Evolutionary conservation across 2,797 vertebrate species (phyloP), one percentile per base, ranked within the genome.

Genomic region (Sebastes kiyomatsui): DNA sequence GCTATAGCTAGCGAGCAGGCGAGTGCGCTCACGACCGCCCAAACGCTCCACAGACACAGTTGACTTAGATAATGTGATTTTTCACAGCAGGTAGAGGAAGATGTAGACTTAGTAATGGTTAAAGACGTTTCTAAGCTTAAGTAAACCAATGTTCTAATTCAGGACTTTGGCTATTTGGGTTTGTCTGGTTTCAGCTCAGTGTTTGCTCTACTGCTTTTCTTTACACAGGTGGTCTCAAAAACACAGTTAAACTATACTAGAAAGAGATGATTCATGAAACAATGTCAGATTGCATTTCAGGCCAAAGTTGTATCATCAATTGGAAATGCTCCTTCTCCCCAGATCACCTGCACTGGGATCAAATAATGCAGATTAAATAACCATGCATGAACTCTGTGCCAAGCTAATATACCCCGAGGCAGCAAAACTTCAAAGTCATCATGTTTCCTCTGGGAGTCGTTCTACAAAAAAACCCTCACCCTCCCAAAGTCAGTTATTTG

Each of bases 51-150:
- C 56, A 81, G 77, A 86, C 82, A 73, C 82, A 85, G 88, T 89
- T 88, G 89, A 90, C 83, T 92, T 89, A 87, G 81, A 87, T 91
- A 88, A 93, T 93, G 71, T 0, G 59, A 90, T 92, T 93, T 92
- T 74, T 78, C 52, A 66, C 67, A 62, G 78, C 85, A 91, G 84
- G 83, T 87, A 85, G 72, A 77, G 38, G 38, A 87, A 76, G 65
- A 70, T 90, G 72, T 77, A 55, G 76, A 79, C 28, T 76, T n/a
- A 23, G 72, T 70, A 66, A 72, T 61, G 38, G 75, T 49, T 72
- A 59, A 79, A 80, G 71, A 67, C 72, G 32, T 35, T 62, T 62
- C 27, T 89, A 78, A 84, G 66, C 79, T 79, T 82, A 87, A 75
- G 79, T 82, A 90, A 92, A 87, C 80, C 27, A 18, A 71, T 68